Base-by-base conservation (phyloP, 2,888 invertebrate species). In the Apotomis betuletana region DNA sequence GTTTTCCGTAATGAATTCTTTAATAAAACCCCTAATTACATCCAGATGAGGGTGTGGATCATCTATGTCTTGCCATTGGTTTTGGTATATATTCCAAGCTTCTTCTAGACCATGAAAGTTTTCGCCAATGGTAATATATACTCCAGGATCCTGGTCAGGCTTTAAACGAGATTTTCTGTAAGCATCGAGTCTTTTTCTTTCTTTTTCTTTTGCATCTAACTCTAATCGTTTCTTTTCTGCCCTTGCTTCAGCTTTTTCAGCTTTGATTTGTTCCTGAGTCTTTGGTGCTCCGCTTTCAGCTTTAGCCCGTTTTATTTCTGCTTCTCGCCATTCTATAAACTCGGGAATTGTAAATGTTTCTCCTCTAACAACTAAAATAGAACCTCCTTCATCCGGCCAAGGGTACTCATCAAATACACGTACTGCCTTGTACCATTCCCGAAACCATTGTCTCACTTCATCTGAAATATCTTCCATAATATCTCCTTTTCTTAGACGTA, bases 381-480 rank as follows among this genome's bases (percentile, higher is more conserved):
- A 94, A 3, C 97, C 97, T 5, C 97, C 97, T 84, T 95, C 94
- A 51, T 95, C 95, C 51, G 94, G 94, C 74, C 95, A 95, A 62
- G 97, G 97, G 83, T 94, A 96, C 75, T 95, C 95, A 74, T 97
- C 97, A 82, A 97, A 96, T 62, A 92, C 87, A 41, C 92, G 91
- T 0, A 91, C 84, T 71, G 85, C 83, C 55, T 86, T 85, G 87
- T 96, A 93, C 95, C 96, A 96, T 69, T 94, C 90, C 61, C 92
- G 83, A 81, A 96, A 96, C 97, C 97, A 97, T 80, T 95, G 94
- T 71, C 96, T 92, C 70, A 97, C 95, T 90, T 97, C 96, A 75
- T 95, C 95, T 54, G 95, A 94, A 83, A 97, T 96, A 78, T 96
- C 96, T 81, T 97, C 97, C 88, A 96, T 94, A 75, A 97, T 91